Evolutionary conservation across 2,113 vertebrate species (phyloP), one percentile per base, ranked within the genome.

Genomic region (Callopanchax toddi): DNA sequence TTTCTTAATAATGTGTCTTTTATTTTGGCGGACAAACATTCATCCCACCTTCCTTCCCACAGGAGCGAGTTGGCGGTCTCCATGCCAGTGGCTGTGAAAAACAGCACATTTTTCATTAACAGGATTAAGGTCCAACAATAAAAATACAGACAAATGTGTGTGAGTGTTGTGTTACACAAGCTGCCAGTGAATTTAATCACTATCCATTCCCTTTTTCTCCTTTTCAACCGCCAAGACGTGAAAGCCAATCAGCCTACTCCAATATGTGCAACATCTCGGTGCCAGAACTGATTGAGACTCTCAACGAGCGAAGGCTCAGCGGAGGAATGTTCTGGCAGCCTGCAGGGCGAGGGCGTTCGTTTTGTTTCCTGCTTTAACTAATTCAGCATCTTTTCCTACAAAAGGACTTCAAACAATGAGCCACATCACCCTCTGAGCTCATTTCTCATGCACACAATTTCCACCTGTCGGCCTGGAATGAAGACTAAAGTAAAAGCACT

Each of bases 131-230:
- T 85, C 85, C 83, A 89, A 86, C 80, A 76, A 66, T 79, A 78
- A 87, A 84, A 87, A 89, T 74, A 86, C 74, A 77, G 75, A 75
- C 69, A 39, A 75, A 67, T 76, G 67, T 85, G 76, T 61, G 67
- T 66, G 56, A 63, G 60, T 60, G 59, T 76, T 71, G 56, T 65
- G 67, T 63, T 36, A 16, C 48, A 11, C 43, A 6, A 57, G 65
- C 83, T 86, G 89, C 89, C 89, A 89, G 68, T 67, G 81, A 87
- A 87, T 89, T 90, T 90, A 90, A 89, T 90, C 84, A 88, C 85
- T 81, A 83, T 86, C 74, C 77, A 71, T 84, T 83, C 81, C 60
- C 54, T 69, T 59, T 71, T 55, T 71, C 36, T 15, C 32, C 74
- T 79, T 62, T 67, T 83, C 55, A 58, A 22, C 25, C 65, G 79